A percentile compares a stretch with the other conserved stretches of the same genome.
phyloP scores from a whole-genome alignment of 2,888 invertebrate species.

The Leucophenga montana region DNA sequence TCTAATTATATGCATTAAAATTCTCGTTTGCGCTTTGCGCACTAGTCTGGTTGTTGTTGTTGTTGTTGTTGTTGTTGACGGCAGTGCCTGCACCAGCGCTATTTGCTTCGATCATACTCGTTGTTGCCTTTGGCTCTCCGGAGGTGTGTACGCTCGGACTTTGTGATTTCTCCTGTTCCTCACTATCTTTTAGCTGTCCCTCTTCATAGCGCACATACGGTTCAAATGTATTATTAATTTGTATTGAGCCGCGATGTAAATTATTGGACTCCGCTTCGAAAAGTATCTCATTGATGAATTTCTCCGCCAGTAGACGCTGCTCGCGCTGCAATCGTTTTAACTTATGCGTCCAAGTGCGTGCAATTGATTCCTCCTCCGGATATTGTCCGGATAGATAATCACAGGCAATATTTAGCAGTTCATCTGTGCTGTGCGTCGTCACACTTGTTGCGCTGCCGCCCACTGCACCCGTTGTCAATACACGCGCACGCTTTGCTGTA shows the following conservation, averaged over 20 bases:
- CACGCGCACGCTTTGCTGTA: neutral
- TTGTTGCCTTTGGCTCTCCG: constrained; percentile 52
- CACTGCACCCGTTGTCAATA: constrained; percentile 11
- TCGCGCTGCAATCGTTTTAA: constrained; percentile 65
- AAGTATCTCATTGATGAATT: constrained; percentile 70
- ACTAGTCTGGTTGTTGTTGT: too few relatives aligned
- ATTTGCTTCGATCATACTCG: constrained; percentile 32
- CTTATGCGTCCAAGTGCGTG: constrained; percentile 69
- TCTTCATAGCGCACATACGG: constrained; percentile 68
- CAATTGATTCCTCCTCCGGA: constrained; percentile 68
- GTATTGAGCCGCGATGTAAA: constrained; percentile 69
- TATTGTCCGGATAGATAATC: constrained; percentile 65
- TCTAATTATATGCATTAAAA: constrained; percentile 16
- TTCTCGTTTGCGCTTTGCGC: constrained; percentile 14
- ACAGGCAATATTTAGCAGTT: constrained; percentile 66
- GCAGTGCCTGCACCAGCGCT: neutral
- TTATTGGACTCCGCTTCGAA: constrained; percentile 70
- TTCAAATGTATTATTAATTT: constrained; percentile 68
- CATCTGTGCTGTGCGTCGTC: constrained; percentile 57
- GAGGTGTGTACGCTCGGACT: constrained; percentile 67
- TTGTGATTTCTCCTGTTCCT: constrained; percentile 64
- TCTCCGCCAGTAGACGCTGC: constrained; percentile 69
- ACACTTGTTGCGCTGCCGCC: constrained; percentile 37
- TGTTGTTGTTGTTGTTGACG: too few relatives aligned
- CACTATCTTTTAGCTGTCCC: constrained; percentile 41